phyloP scores from a whole-genome alignment of 2,888 invertebrate species.

The Caenorhabditis macrosperma region DNA sequence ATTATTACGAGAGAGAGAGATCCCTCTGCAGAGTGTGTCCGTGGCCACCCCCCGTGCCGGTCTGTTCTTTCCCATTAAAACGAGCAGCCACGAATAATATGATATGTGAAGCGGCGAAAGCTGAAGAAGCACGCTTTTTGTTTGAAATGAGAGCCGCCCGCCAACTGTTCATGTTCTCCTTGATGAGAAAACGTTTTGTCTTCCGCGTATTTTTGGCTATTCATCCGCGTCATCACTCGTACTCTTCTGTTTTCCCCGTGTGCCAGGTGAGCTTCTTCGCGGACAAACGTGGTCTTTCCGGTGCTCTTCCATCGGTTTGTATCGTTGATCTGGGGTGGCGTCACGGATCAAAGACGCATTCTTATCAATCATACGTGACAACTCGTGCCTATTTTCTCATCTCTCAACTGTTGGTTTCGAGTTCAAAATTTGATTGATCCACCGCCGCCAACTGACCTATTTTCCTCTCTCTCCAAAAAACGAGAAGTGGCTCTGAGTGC shows the following conservation, averaged over 20 bases:
- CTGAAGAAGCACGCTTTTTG: slow-evolving; percentile 38
- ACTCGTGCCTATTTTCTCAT: neutral
- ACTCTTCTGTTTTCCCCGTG: slow-evolving; percentile 3
- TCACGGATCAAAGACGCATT: too few relatives aligned
- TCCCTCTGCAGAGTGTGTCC: neutral
- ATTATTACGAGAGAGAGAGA: neutral
- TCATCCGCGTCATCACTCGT: slow-evolving; percentile 4
- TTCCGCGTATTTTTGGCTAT: slow-evolving; percentile 32
- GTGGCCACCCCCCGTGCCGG: neutral
- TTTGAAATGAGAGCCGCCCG: slow-evolving; percentile 49
- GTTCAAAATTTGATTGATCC: neutral
- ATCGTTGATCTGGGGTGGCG: neutral
- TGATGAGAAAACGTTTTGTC: slow-evolving; percentile 49
- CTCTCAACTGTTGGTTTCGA: neutral
- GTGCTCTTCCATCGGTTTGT: neutral
- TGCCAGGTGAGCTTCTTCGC: neutral
- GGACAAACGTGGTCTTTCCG: neutral
- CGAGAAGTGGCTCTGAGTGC: neutral
- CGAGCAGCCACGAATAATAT: slow-evolving; percentile 39
- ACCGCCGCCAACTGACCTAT: neutral
- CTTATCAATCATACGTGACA: neutral
- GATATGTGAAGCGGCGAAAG: slow-evolving; percentile 41
- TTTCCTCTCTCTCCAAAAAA: neutral
- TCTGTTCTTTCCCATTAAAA: slow-evolving; percentile 16
- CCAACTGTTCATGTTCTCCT: slow-evolving; percentile 52